Evolutionary conservation across 2,113 vertebrate species (phyloP).

Genomic region (Accipiter virgatus): DNA sequence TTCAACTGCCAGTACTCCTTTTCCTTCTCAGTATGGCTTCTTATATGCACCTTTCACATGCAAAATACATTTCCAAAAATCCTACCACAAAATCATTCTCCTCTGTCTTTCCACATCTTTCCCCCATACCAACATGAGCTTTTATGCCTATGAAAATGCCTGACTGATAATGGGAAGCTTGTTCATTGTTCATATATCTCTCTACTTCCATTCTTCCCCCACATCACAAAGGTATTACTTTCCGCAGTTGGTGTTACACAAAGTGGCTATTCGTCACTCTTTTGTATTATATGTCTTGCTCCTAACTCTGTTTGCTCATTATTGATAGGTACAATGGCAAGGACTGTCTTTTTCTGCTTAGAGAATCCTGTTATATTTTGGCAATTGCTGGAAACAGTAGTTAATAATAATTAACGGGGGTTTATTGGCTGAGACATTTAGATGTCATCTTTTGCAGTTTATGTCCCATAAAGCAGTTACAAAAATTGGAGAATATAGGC

Average conservation of each 20-base stretch:
- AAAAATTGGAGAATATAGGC: not conserved
- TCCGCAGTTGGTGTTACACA: not conserved
- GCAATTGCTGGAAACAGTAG: not conserved
- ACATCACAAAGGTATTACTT: not conserved
- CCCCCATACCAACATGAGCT: not conserved
- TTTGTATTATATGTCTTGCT: not conserved
- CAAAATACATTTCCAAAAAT: not conserved
- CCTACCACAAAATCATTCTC: not conserved
- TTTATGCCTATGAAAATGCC: not conserved
- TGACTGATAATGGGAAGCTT: not conserved
- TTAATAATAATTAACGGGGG: not conserved
- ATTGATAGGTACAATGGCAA: not conserved
- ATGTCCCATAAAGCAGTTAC: not conserved
- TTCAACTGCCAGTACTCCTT: not conserved
- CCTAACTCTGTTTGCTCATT: not conserved
- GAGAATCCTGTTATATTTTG: not conserved
- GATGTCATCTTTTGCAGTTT: not conserved
- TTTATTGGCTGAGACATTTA: not conserved
- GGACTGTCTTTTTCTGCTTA: not conserved
- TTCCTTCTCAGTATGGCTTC: not conserved
- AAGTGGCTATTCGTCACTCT: not conserved
- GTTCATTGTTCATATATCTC: not conserved
- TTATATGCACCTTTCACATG: not conserved
- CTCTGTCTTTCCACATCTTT: not conserved
- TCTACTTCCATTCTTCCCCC: not conserved